Evolutionary conservation across 2,797 vertebrate genomes (phyloP).

Genomic region (Enteromius mattozi): DNA sequence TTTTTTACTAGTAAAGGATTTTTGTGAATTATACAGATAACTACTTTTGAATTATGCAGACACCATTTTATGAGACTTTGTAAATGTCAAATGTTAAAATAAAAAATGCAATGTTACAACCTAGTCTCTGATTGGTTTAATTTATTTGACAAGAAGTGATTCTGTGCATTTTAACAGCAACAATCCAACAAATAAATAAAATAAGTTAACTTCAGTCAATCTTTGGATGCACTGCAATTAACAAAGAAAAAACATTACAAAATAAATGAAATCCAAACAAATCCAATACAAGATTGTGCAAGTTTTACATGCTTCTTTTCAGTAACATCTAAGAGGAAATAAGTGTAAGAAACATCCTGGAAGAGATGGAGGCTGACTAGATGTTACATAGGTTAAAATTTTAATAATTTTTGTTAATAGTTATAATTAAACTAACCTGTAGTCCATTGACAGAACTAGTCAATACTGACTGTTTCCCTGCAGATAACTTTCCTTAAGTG

Average conservation of each 20-base stretch:
- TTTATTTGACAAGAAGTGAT: constrained; percentile 53
- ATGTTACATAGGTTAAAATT: background rate
- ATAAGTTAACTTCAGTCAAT: constrained; percentile 50
- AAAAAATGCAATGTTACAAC: background rate
- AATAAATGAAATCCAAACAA: constrained; percentile 59
- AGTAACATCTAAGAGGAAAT: constrained; percentile 8
- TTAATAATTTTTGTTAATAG: background rate
- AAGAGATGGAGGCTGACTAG: background rate
- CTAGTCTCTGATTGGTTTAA: background rate
- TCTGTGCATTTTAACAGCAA: constrained; percentile 66
- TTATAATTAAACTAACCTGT: constrained; percentile 12
- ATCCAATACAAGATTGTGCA: constrained; percentile 52
- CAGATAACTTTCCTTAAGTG: constrained; percentile 21
- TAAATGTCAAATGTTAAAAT: background rate
- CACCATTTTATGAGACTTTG: background rate
- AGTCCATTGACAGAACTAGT: constrained; percentile 13
- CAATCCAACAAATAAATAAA: constrained; percentile 59
- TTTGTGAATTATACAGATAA: background rate
- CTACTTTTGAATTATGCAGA: background rate
- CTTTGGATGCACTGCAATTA: constrained; percentile 56
- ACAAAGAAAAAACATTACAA: constrained; percentile 45
- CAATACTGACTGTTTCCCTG: constrained; percentile 7
- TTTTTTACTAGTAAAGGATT: background rate
- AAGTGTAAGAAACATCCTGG: constrained; percentile 27
- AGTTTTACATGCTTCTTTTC: constrained; percentile 74